Evolutionary conservation across 2,797 vertebrate species (phyloP), one percentile per base, ranked within the genome.

Genomic region (Eptatretus atami): DNA sequence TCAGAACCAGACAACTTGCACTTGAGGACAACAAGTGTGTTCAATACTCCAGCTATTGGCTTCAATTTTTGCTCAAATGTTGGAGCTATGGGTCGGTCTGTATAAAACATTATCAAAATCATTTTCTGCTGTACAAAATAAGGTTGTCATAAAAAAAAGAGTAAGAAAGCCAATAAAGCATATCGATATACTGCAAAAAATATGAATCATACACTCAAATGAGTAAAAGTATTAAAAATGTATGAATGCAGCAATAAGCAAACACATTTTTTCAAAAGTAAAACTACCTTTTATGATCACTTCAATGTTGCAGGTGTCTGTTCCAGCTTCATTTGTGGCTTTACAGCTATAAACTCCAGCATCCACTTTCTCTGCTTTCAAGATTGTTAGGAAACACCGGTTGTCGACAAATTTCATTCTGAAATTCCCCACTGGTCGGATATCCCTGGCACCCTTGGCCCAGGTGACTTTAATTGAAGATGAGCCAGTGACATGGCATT

Each of bases 31-130:
- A 85, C 74, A 0, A 76, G 72, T 15, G 72, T 70, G 6, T 69
- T 77, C 69, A 88, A 67, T 64, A 81, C 72, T 52, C 82, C 85
- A 72, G 90, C 84, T 66, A 83, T 73, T 52, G 85, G 86, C 76
- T 82, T 82, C 66, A 98, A 76, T 63, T 75, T 76, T 75, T 87
- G 94, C 70, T 81, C 85, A 71, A 98, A 98, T 69, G 80, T 80
- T 2, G 92, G 92, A 68, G 88, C 78, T 69, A 96, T 78, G 65
- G 79, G 85, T 67, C 88, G 86, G 84, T 93, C 92, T 98, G 79
- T 76, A 75, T 66, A 15, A 64, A 72, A 72, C 67, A 75, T 67
- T 77, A 72, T 74, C 73, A 72, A 67, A 66, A 66, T 72, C 70
- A 71, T 69, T 68, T 69, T 67, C 53, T 64, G 69, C 66, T 53